Evolutionary conservation across 2,888 invertebrate species (phyloP).

Genomic region (Cheilosia impressa): DNA sequence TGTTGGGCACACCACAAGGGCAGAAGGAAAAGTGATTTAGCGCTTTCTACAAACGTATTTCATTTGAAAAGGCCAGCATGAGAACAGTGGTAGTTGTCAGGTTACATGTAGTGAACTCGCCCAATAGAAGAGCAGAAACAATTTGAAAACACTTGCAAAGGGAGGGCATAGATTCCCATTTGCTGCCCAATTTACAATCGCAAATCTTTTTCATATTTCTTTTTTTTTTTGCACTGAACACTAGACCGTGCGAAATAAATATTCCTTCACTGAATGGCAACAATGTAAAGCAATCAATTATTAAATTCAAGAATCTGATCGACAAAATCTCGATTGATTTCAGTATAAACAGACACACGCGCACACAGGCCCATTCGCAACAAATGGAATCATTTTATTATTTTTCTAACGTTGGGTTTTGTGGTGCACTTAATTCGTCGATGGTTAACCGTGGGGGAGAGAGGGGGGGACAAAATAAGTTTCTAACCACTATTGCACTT

Average conservation of each 20-base stretch:
- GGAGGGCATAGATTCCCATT: too few relatives aligned
- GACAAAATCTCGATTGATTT: constrained; percentile 6
- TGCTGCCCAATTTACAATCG: too few relatives aligned
- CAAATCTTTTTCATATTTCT: too few relatives aligned
- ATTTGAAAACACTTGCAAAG: too few relatives aligned
- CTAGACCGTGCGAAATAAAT: too few relatives aligned
- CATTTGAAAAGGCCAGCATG: too few relatives aligned
- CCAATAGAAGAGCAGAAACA: too few relatives aligned
- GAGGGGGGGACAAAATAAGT: neutral
- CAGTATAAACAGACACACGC: neutral
- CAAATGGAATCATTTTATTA: neutral
- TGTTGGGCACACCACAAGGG: neutral
- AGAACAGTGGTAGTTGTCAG: too few relatives aligned
- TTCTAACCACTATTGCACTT: neutral
- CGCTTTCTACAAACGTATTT: too few relatives aligned
- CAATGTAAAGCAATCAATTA: neutral
- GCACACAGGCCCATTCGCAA: neutral
- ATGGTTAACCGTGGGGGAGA: neutral
- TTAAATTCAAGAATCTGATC: constrained; percentile 5
- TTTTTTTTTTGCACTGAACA: too few relatives aligned
- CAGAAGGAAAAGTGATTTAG: neutral
- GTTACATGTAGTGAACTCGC: too few relatives aligned
- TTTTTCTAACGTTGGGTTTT: neutral
- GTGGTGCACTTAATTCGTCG: neutral
- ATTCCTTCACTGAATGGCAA: neutral